phyloP scores from a whole-genome alignment of 2,797 vertebrate genomes.

The Myiotriccus ornatus region DNA sequence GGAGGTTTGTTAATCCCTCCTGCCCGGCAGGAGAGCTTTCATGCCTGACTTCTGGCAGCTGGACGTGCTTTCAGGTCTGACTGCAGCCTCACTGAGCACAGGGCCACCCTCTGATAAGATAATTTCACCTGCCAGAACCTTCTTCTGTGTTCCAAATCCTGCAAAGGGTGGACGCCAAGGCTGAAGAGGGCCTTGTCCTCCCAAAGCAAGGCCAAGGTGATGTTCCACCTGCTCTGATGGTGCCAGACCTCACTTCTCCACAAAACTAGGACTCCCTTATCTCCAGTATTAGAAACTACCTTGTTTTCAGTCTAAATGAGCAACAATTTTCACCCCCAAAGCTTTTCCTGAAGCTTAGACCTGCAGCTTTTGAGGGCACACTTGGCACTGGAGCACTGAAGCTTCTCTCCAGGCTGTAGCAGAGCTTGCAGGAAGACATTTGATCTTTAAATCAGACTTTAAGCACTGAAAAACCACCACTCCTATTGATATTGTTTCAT shows the following conservation, averaged over 20 bases:
- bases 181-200: not conserved
- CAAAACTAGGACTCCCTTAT: not conserved
- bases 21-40: not conserved
- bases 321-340: not conserved
- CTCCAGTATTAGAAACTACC: not conserved
- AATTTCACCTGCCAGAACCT: not conserved
- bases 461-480: not conserved
- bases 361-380: not conserved
- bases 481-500: not conserved
- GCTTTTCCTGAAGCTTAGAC: not conserved
- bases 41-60: not conserved
- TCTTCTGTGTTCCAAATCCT: not conserved
- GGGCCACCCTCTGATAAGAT: not conserved
- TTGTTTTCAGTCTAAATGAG: not conserved
- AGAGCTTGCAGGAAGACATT: not conserved
- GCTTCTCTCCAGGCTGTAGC: not conserved
- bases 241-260: not conserved
- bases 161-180: accelerated
- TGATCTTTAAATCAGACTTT: not conserved
- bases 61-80: not conserved
- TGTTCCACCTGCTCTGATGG: not conserved
- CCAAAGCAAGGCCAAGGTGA: not conserved
- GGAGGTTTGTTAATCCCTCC: not conserved
- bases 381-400: not conserved
- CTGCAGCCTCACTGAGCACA: not conserved